Conservation (phyloP, 2,888 invertebrate species). For the Macrophya annulata region DNA sequence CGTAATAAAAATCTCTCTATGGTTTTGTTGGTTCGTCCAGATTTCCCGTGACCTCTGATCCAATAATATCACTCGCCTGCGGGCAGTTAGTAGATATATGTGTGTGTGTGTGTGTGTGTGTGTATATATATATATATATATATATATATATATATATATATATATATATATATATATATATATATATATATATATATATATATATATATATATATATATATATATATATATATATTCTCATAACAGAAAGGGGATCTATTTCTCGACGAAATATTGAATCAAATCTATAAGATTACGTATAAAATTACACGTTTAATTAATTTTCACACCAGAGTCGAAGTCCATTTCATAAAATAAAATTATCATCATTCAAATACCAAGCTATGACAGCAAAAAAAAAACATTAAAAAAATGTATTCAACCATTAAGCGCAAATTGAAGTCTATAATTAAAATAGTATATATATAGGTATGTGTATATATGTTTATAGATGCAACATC, state of each 20-base stretch:
- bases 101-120: no score
- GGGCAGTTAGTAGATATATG: constrained; percentile 18
- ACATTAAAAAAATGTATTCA: not conserved
- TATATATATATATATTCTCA: not conserved
- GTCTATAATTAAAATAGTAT: not conserved
- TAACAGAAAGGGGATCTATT: not conserved
- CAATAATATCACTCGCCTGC: constrained; percentile 28
- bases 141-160: not conserved
- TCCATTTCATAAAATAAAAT: not conserved
- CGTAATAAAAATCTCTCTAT: constrained; percentile 22
- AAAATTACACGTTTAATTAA: not conserved
- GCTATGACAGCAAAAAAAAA: not conserved
- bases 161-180: not conserved
- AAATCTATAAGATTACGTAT: not conserved
- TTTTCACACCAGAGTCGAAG: not conserved
- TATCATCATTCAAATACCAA: not conserved
- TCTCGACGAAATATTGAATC: constrained; percentile 1
- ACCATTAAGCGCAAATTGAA: not conserved
- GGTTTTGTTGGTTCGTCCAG: constrained; percentile 26
- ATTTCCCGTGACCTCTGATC: constrained; percentile 36
- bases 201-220: not conserved
- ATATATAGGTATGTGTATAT: not conserved
- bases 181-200: not conserved
- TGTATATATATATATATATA: no score
- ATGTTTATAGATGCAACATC: not conserved